Evolutionary conservation across 1,140 invertebrate species (phyloP).

Genomic region (Phymorhynchus buccinoides): DNA sequence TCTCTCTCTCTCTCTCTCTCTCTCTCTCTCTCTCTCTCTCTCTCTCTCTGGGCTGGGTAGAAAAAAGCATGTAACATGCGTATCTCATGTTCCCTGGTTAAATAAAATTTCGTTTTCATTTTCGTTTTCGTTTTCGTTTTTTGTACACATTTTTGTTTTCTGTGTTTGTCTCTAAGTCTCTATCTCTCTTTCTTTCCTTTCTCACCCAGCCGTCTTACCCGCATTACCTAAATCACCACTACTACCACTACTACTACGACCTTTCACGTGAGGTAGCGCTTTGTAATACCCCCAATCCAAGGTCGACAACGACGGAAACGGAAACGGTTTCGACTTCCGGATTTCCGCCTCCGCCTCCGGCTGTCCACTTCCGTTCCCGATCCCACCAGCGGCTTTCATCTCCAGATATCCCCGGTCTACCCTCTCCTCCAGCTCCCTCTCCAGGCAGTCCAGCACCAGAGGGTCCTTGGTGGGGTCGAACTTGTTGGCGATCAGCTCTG

Average conservation of each 20-base stretch:
- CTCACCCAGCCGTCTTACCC: background rate
- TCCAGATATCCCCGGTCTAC: background rate
- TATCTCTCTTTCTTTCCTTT: no score
- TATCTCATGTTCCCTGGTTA: no score
- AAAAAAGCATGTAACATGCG: no score
- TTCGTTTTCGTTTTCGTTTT: no score
- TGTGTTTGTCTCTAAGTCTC: no score
- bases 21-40: no score
- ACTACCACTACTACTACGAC: background rate
- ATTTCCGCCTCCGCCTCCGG: background rate
- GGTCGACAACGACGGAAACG: background rate
- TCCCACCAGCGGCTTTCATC: background rate
- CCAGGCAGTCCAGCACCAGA: constrained; percentile 64
- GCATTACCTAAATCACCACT: background rate
- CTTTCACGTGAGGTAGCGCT: background rate
- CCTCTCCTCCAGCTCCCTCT: constrained; percentile 47
- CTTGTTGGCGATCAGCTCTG: constrained; percentile 69
- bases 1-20: no score
- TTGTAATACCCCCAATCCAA: constrained; percentile 2
- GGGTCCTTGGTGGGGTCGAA: constrained; percentile 61
- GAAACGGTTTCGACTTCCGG: background rate
- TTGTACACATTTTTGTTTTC: no score
- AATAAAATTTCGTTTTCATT: no score
- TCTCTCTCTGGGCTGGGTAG: no score
- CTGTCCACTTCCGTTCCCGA: no score